Percentiles rank a stretch among this genome's conserved stretches.
phyloP scores from a whole-genome alignment of 2,888 invertebrate species.

The Dendrolimus houi region DNA sequence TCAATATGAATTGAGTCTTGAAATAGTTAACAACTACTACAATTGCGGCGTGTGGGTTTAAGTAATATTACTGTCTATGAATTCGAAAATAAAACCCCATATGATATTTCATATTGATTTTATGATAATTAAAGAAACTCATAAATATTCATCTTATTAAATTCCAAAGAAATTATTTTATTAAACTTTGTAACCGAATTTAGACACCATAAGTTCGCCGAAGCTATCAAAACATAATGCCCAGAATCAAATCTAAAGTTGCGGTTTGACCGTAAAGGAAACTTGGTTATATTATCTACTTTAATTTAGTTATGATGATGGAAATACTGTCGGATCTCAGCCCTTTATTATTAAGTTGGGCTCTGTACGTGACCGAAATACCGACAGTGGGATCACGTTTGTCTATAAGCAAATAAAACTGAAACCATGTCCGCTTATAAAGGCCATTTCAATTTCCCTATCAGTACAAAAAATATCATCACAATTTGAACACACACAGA shows the following conservation, averaged over 20 bases:
- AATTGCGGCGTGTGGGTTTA: no score
- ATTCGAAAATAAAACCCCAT: no score
- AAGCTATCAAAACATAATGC: not conserved
- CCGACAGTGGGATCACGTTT: not conserved
- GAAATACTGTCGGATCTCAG: not conserved
- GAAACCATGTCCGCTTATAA: not conserved
- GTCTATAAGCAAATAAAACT: not conserved
- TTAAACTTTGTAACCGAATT: no score
- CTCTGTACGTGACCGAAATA: not conserved
- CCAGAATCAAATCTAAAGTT: not conserved
- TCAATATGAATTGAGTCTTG: no score
- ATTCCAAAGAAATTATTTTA: no score
- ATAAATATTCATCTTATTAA: no score
- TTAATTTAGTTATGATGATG: not conserved
- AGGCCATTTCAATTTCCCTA: not conserved
- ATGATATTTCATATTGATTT: no score
- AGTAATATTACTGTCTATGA: no score
- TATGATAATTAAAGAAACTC: no score
- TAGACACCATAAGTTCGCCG: no score
- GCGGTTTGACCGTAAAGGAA: not conserved
- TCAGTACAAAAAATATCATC: not conserved
- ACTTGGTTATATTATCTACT: not conserved
- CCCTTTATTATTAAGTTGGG: not conserved
- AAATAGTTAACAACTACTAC: no score
- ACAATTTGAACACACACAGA: no score